A percentile compares a stretch with the other conserved stretches of the same genome.
phyloP scores from a whole-genome alignment of 2,113 vertebrate species.

The Caranx melampygus region DNA sequence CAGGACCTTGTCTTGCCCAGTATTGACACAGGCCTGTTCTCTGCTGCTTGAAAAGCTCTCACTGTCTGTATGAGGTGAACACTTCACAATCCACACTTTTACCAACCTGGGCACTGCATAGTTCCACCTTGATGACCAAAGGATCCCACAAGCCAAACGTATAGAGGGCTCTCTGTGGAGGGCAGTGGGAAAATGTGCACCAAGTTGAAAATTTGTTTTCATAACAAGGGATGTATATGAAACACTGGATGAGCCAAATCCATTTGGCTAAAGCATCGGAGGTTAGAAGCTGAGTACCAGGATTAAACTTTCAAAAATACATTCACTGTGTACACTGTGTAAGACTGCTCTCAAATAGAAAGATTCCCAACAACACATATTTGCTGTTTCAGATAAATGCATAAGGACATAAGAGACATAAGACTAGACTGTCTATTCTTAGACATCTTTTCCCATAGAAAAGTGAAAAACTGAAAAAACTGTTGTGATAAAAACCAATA shows the following conservation, averaged over 20 bases:
- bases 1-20: slow-evolving; percentile 60
- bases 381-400: too few relatives aligned
- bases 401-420: not conserved
- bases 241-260: not conserved
- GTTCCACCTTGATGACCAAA: slow-evolving; percentile 49
- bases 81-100: slow-evolving; percentile 61
- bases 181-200: slow-evolving; percentile 13
- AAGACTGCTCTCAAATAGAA: not conserved
- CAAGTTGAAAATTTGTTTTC: slow-evolving; percentile 33
- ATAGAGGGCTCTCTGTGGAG: slow-evolving; percentile 65
- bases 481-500: slow-evolving; percentile 29
- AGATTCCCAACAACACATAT: not conserved
- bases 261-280: not conserved
- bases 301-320: slow-evolving; percentile 1
- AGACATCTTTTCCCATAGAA: slow-evolving; percentile 20
- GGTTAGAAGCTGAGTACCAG: not conserved
- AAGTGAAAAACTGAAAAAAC: too few relatives aligned
- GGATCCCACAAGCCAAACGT: slow-evolving; percentile 35
- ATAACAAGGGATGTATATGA: slow-evolving; percentile 29
- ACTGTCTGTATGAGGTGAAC: slow-evolving; percentile 51
- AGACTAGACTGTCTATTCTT: not conserved
- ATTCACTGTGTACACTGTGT: not conserved
- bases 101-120: slow-evolving; percentile 35
- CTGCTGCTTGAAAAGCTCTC: slow-evolving; percentile 61
- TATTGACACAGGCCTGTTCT: slow-evolving; percentile 72